Base-by-base conservation (phyloP, 2,113 vertebrate genomes). In the Oncorhynchus masou region DNA sequence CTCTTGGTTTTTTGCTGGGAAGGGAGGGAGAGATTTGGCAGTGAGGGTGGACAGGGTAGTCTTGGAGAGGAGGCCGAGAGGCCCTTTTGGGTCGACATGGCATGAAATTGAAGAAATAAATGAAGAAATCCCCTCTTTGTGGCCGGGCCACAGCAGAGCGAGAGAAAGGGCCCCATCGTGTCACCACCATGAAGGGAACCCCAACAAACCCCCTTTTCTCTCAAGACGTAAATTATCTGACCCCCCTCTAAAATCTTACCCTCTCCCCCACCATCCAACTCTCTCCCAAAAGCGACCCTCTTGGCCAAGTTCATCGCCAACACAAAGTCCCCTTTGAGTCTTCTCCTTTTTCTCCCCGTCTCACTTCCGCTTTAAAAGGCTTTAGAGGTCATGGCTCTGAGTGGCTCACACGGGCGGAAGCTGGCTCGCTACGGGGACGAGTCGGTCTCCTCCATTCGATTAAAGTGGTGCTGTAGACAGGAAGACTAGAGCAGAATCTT, bases 331-430 rank as follows among this genome's bases (percentile, higher is more conserved):
- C 91, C 94, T 95, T 91, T 92, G 91, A 94, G 92, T 90, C 90
- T 85, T 68, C 78, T 87, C 87, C 88, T 64, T 84, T 66, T 75
- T 79, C 62, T 65, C 59, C 59, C 45, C 60, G 25, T 70, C 78
- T 85, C 88, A 94, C 94, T 97, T 97, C 96, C 95, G 90, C 94
- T 92, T 95, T 94, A 92, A 94, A 94, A 93, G 92, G 92, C 92
- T 89, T 91, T 84, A 85, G 91, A 96, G 94, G 95, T 94, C 91
- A 93, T 83, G 92, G 92, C 91, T 94, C 94, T 94, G 85, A 94
- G 94, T 82, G 81, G 90, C 91, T 92, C 88, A 89, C 88, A 91
- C 90, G 92, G 94, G 91, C 90, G 93, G 93, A 95, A 95, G 90
- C 76, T 77, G 83, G 83, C 76, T 85, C 73, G 69, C 83, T 82